Evolutionary conservation across 2,797 vertebrate genomes (phyloP).

Genomic region (Rhinoraja longicauda): DNA sequence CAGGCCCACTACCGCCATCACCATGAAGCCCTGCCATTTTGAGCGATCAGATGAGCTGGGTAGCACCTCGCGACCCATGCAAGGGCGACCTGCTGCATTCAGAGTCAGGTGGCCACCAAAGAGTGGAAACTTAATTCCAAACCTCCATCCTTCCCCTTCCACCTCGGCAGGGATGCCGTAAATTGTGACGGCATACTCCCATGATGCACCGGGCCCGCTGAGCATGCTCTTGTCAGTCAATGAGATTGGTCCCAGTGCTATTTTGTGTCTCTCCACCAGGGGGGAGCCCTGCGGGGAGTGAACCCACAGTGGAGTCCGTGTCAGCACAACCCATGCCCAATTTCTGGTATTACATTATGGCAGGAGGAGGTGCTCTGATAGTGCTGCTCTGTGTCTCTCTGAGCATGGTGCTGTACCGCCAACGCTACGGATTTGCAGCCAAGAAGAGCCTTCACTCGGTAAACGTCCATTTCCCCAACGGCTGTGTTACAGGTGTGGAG

Average conservation of each 20-base stretch:
- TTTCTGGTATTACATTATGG: slow-evolving; percentile 99
- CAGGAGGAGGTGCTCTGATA: slow-evolving; percentile 84
- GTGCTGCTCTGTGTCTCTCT: slow-evolving; percentile 83
- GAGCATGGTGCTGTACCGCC: slow-evolving; percentile 88
- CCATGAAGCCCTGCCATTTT: neutral
- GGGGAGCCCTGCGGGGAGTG: slow-evolving; percentile 70
- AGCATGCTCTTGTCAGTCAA: slow-evolving; percentile 35
- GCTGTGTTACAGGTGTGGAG: slow-evolving; percentile 74
- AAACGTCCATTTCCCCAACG: slow-evolving; percentile 76
- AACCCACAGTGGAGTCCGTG: slow-evolving; percentile 96
- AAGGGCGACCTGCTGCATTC: neutral
- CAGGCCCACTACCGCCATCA: no score
- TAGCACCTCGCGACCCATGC: neutral
- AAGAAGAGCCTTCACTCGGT: slow-evolving; percentile 96
- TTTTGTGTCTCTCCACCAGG: slow-evolving; percentile 98
- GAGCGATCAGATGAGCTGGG: neutral
- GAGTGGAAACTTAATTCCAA: no score
- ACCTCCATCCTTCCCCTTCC: neutral
- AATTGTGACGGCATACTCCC: neutral
- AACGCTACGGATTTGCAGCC: slow-evolving; percentile 87
- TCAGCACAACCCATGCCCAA: slow-evolving; percentile 85
- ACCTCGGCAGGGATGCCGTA: neutral
- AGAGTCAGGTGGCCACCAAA: neutral
- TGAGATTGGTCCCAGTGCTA: slow-evolving; percentile 52
- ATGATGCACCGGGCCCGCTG: slow-evolving; percentile 31